Evolutionary conservation across 2,888 invertebrate species (phyloP).

Genomic region (Plusia festucae): DNA sequence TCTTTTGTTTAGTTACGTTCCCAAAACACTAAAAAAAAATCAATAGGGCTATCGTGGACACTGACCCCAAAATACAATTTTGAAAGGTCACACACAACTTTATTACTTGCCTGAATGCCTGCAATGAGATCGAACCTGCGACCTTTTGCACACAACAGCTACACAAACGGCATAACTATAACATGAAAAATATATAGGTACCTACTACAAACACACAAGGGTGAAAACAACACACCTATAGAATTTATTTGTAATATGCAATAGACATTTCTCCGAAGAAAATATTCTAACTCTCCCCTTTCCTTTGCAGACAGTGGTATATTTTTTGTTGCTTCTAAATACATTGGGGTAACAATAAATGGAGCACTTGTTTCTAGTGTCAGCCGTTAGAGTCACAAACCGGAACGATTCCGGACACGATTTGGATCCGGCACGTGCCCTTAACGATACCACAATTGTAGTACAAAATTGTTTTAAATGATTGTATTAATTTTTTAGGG

Average conservation of each 20-base stretch:
- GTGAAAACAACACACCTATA: conserved; percentile 33
- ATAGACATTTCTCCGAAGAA: conserved; percentile 39
- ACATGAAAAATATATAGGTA: no score
- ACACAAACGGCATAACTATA: no score
- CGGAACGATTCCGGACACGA: conserved; percentile 59
- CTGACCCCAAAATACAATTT: no score
- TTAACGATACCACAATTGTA: conserved; percentile 53
- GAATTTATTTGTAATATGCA: conserved; percentile 27
- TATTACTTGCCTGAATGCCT: no score
- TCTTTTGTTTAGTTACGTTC: no score
- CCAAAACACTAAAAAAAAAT: no score
- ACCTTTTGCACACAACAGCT: no score
- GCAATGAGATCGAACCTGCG: no score
- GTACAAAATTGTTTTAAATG: conserved; percentile 55
- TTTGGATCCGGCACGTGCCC: conserved; percentile 61
- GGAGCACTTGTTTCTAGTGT: conserved; percentile 55
- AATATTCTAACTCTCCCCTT: conserved; percentile 27
- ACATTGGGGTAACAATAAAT: conserved; percentile 54
- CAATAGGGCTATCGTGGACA: no score
- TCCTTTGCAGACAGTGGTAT: conserved; percentile 19
- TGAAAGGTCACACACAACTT: no score
- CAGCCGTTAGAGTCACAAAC: conserved; percentile 47
- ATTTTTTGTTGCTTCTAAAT: conserved; percentile 47
- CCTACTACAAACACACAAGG: not conserved
- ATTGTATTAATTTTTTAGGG: conserved; percentile 49